Base-by-base conservation (phyloP, 2,113 vertebrate genomes). In the Platysteira castanea region DNA sequence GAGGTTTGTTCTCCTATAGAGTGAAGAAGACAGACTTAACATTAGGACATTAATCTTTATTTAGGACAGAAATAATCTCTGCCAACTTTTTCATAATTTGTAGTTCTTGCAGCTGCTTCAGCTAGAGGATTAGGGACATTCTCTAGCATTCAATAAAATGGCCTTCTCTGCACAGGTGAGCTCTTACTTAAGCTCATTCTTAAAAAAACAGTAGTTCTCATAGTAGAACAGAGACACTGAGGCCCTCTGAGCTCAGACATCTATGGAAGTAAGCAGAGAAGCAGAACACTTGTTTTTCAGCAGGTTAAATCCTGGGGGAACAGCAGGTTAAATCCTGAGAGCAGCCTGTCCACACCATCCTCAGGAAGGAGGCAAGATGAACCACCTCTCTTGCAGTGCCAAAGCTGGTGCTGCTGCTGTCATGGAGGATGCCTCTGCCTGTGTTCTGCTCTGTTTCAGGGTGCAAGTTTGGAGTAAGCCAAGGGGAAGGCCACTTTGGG, bases 31-130 rank as follows among this genome's bases (percentile, higher is more conserved):
- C 33, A 35, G 26, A 67, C 17, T 52, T 94, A 92, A 69, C 15
- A 11, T 3, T 30, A 21, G 26, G 44, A 80, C 33, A 80, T 84
- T 56, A 59, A 56, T 89, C 84, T 97, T 96, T 96, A 96, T 93
- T 96, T 89, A 71, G 68, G 24, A 70, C 56, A 90, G 60, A 92
- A 89, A 90, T 78, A 1, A 74, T 27, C 54, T 80, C 61, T 90
- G 52, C 35, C 35, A 92, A 41, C 7, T 90, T 64, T 50, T 53
- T 39, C 27, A 27, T 87, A 74, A 60, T 69, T 90, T 78, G 15
- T 65, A 86, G 44, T 84, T 92, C 54, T 92, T 19, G 4, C 21
- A 44, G 59, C 47, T 90, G 73, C 71, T 95, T 73, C 50, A 85
- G 54, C 4, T 73, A 37, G 31, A 91, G 50, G 63, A 92, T 95